Conservation (phyloP, 2,888 invertebrate genomes). For the Synergus itoensis region DNA sequence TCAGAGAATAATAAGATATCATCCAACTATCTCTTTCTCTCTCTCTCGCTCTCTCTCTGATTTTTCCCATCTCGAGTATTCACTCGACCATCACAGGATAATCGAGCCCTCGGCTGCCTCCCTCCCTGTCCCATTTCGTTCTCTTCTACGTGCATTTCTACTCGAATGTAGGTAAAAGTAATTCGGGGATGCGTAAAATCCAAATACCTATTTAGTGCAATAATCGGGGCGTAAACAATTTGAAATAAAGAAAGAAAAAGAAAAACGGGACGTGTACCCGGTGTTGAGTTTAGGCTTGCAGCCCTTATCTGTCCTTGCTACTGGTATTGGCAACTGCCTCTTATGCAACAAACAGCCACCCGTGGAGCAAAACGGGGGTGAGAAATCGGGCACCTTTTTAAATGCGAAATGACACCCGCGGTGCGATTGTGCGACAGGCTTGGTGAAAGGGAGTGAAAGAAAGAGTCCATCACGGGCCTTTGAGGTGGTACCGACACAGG, state of each 20-base stretch:
- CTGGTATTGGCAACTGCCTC: conserved; percentile 59
- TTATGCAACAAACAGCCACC: conserved; percentile 63
- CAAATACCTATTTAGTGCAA: conserved; percentile 69
- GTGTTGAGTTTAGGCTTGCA: conserved; percentile 46
- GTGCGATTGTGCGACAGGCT: conserved; percentile 62
- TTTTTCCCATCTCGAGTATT: conserved; percentile 48
- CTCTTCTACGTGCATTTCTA: background rate
- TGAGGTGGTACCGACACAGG: conserved; percentile 35
- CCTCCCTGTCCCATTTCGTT: conserved; percentile 4
- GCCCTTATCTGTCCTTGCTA: conserved; percentile 52
- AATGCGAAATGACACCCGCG: conserved; percentile 67
- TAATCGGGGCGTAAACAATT: conserved; percentile 73
- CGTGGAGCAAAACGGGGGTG: conserved; percentile 74
- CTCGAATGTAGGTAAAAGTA: conserved; percentile 62
- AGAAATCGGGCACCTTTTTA: conserved; percentile 75
- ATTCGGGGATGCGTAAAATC: conserved; percentile 78
- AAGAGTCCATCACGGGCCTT: conserved; percentile 45
- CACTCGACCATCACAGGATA: conserved; percentile 34
- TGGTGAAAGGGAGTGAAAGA: conserved; percentile 52
- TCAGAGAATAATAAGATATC: conserved; percentile 18
- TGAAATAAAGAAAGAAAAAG: conserved; percentile 57
- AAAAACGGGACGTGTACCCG: conserved; percentile 51
- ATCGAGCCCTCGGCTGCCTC: conserved; percentile 39
- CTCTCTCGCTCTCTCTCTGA: conserved; percentile 43
- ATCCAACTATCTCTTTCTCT: conserved; percentile 24